Evolutionary conservation across 1,140 invertebrate species (phyloP).

Genomic region (Anoplophora glabripennis): DNA sequence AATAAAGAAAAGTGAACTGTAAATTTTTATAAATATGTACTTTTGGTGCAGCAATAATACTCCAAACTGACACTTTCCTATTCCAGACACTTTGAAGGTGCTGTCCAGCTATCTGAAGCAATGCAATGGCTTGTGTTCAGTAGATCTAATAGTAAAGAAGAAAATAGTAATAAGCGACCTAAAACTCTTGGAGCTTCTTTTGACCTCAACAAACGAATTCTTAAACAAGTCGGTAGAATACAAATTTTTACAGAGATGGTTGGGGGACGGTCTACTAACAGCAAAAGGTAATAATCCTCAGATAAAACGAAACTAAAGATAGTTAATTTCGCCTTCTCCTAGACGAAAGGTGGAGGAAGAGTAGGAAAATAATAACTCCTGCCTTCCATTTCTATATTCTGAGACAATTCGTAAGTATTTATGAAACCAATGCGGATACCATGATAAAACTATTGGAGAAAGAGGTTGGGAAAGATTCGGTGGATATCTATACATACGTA

Average conservation of each 20-base stretch:
- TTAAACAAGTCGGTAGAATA: slow-evolving; percentile 75
- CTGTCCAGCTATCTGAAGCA: slow-evolving; percentile 21
- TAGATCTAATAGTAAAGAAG: slow-evolving; percentile 2
- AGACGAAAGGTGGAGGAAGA: slow-evolving; percentile 58
- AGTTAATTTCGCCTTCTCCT: slow-evolving; percentile 12
- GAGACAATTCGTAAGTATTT: slow-evolving; percentile 70
- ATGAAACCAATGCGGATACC: slow-evolving; percentile 63
- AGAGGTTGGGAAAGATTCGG: slow-evolving; percentile 49
- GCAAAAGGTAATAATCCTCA: slow-evolving; percentile 51
- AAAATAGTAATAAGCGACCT: slow-evolving; percentile 25
- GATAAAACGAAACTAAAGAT: background rate
- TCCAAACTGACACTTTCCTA: background rate
- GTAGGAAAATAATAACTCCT: slow-evolving; percentile 74
- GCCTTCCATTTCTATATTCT: slow-evolving; percentile 84
- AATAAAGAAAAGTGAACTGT: too few species aligned
- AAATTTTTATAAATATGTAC: too few species aligned
- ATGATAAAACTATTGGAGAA: slow-evolving; percentile 57
- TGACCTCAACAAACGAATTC: slow-evolving; percentile 68
- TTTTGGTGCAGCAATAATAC: background rate
- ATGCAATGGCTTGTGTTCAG: slow-evolving; percentile 17
- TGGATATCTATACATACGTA: slow-evolving; percentile 65
- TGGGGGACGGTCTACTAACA: slow-evolving; percentile 74
- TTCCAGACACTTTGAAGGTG: slow-evolving; percentile 25
- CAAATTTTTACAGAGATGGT: slow-evolving; percentile 69
- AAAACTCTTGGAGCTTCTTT: slow-evolving; percentile 50